These are phyloP conservation scores for Tanytarsus gracilentus DNA, from an alignment of 2,888 invertebrate species.

Conservation along the genomic window DNA sequence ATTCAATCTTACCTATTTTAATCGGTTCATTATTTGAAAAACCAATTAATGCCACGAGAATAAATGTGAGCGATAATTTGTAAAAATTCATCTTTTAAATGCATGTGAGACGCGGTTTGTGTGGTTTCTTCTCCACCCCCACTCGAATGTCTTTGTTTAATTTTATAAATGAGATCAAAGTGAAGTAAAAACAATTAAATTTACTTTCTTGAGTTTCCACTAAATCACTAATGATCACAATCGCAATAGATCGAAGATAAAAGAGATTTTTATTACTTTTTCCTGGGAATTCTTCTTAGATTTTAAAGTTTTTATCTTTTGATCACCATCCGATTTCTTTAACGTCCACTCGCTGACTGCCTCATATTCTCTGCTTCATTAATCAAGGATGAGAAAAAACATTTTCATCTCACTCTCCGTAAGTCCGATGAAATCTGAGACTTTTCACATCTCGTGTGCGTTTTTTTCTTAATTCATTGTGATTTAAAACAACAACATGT, in stretches of 20 bases:
- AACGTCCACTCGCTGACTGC: too few species aligned
- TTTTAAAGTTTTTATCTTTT: too few species aligned
- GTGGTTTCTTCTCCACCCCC: not conserved
- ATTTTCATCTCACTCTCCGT: too few species aligned
- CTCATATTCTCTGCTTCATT: too few species aligned
- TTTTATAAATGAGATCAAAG: constrained; percentile 11
- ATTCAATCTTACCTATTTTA: not conserved
- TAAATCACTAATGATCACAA: too few species aligned
- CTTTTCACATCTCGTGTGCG: too few species aligned
- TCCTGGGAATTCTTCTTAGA: too few species aligned
- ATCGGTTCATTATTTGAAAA: not conserved
- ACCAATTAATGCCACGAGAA: not conserved
- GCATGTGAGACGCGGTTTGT: not conserved
- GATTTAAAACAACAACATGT: constrained; percentile 12
- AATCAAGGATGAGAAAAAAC: too few species aligned
- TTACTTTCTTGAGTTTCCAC: too few species aligned
- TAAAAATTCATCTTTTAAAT: not conserved
- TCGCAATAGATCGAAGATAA: not conserved
- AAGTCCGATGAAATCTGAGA: constrained; percentile 1
- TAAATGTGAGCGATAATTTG: not conserved
- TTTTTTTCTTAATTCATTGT: not conserved
- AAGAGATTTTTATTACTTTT: not conserved
- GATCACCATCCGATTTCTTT: too few species aligned
- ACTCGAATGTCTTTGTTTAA: not conserved
- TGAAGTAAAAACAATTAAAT: constrained; percentile 1